These are phyloP conservation scores for Acrocephalus scirpaceus DNA, from an alignment of 2,797 vertebrate genomes.

Conservation along the genomic window DNA sequence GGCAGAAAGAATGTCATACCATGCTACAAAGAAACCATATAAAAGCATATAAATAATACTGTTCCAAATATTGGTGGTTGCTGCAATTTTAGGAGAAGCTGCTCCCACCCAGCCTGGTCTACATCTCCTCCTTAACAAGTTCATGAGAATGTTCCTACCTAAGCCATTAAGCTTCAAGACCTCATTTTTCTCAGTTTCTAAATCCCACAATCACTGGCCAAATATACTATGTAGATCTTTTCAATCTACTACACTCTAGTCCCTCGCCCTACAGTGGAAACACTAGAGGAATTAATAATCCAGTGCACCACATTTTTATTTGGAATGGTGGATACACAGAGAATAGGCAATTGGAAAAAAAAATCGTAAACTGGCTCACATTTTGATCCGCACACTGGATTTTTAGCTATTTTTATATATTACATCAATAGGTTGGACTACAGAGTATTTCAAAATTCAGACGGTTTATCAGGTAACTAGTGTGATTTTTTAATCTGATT, in stretches of 20 bases:
- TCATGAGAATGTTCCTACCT: background rate
- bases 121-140: background rate
- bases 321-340: background rate
- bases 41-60: background rate
- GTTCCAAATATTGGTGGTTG: background rate
- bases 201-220: background rate
- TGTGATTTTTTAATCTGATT: background rate
- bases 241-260: background rate
- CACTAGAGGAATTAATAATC: background rate
- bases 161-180: background rate
- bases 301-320: background rate
- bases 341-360: background rate
- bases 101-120: background rate
- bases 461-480: background rate
- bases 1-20: background rate
- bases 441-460: background rate
- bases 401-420: background rate
- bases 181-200: background rate
- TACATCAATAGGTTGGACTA: background rate
- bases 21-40: background rate
- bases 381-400: background rate
- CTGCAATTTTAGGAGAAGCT: background rate
- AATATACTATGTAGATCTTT: background rate
- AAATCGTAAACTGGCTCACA: background rate
- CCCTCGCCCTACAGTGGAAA: background rate